Conservation (phyloP, 2,113 vertebrate species). For the Nestor notabilis region DNA sequence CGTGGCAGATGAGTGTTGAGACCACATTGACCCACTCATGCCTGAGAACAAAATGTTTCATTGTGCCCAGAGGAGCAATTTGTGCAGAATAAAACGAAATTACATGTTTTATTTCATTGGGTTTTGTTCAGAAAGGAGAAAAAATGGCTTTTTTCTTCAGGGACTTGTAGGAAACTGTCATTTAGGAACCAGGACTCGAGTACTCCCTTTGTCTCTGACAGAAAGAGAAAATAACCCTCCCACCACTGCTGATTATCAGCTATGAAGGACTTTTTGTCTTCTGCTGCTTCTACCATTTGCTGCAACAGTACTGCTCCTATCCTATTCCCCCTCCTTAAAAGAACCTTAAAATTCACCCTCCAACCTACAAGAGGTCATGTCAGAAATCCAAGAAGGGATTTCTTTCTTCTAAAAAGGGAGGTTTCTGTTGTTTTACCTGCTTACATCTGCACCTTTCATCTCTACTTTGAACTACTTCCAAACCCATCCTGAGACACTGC, state of each 20-base stretch:
- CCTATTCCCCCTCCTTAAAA: background rate
- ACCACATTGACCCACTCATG: background rate
- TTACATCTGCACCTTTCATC: background rate
- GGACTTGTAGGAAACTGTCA: background rate
- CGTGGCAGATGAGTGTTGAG: background rate
- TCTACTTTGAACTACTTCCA: background rate
- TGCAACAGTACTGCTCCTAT: background rate
- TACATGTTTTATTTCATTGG: background rate
- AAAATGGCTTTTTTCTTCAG: background rate
- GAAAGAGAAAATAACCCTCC: background rate
- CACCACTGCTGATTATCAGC: background rate
- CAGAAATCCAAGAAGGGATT: background rate
- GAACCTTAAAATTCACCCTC: background rate
- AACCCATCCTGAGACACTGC: background rate
- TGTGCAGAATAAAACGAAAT: background rate
- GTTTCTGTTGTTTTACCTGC: background rate
- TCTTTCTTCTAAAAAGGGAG: background rate
- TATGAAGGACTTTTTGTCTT: background rate
- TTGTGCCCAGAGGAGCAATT: background rate
- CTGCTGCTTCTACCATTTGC: background rate
- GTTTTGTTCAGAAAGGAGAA: background rate
- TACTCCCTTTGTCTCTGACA: background rate
- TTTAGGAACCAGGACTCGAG: background rate
- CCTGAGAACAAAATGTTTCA: background rate
- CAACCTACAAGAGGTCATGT: background rate